Evolutionary conservation across 2,888 invertebrate genomes (phyloP), one percentile per base, ranked within the genome.

Genomic region (Calliopum simillimum): DNA sequence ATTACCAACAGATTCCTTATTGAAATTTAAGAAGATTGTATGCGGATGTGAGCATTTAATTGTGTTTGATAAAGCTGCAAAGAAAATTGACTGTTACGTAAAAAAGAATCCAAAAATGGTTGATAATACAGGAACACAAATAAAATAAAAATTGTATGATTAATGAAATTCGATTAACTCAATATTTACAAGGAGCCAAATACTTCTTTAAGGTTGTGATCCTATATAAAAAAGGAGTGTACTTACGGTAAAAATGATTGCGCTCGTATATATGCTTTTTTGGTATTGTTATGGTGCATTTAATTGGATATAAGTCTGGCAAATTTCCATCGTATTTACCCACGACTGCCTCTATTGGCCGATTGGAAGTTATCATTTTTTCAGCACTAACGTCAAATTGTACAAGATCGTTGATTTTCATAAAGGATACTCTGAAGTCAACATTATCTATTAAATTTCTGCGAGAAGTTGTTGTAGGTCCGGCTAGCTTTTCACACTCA

Each of bases 251-350:
- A 77, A 88, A 84, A 82, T 92, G 89, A 58, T 86, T 83, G 16
- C 88, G 82, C 69, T 88, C 85, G 80, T 94, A 94, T 79, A 93
- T 89, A 82, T 94, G 89, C 65, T 88, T 86, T 69, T 88, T 81
- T 4, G 78, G 81, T 58, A 85, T 79, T 4, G 84, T 80, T 66
- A 95, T 88, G 1, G 92, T 92, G 69, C 90, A 90, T 79, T 91
- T 90, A 16, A 96, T 85, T 2, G 97, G 97, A 83, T 89, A 88
- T 73, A 97, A 86, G 81, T 92, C 88, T 8, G 95, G 94, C 53
- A 96, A 84, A 65, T 88, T 81, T 71, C 87, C 86, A 21, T 88
- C 88, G 71, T 88, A 87, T 67, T 88, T 88, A 11, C 87, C 85
- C 14, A 84, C 83, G 16, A 74, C 82, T 4, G 91, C 88, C 65